A percentile compares a stretch with the other conserved stretches of the same genome.
These are phyloP conservation scores for Blastobasis adustella DNA, from an alignment of 2,888 invertebrate genomes.

Conservation along the genomic window DNA sequence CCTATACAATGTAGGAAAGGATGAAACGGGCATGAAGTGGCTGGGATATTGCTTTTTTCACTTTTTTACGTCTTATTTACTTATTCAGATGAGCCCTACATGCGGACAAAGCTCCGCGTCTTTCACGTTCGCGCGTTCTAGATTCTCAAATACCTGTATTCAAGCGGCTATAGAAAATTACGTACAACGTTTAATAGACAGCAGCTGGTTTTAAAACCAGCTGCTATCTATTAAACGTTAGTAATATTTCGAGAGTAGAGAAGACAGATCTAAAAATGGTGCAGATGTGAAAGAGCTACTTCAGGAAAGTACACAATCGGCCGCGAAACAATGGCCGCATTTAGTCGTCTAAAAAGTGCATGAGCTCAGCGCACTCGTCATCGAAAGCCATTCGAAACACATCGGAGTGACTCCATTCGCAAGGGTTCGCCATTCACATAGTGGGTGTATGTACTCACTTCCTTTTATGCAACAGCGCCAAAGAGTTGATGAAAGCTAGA, in stretches of 20 bases:
- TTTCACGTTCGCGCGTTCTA: constrained; percentile 18
- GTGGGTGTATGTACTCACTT: constrained; percentile 38
- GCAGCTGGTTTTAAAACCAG: background rate
- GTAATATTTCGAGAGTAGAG: too few relatives aligned
- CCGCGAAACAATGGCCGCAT: constrained; percentile 62
- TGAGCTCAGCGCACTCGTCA: constrained; percentile 61
- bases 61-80: constrained; percentile 40
- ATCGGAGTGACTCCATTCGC: constrained; percentile 49
- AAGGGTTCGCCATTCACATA: constrained; percentile 39
- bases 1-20: constrained; percentile 43
- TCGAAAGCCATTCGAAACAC: constrained; percentile 68
- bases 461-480: constrained; percentile 56
- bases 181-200: too few relatives aligned
- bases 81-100: constrained; percentile 32
- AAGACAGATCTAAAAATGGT: background rate
- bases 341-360: constrained; percentile 64
- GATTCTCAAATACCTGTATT: constrained; percentile 20
- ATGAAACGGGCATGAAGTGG: constrained; percentile 39
- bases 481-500: constrained; percentile 67
- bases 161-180: too few relatives aligned
- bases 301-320: constrained; percentile 33
- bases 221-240: background rate
- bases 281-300: constrained; percentile 29
- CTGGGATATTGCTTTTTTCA: constrained; percentile 46
- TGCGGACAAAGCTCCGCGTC: constrained; percentile 46